A percentile compares a stretch with the other conserved stretches of the same genome.
Evolutionary conservation across 2,113 vertebrate genomes (phyloP).

Genomic region (Psittacula cyanocephala): DNA sequence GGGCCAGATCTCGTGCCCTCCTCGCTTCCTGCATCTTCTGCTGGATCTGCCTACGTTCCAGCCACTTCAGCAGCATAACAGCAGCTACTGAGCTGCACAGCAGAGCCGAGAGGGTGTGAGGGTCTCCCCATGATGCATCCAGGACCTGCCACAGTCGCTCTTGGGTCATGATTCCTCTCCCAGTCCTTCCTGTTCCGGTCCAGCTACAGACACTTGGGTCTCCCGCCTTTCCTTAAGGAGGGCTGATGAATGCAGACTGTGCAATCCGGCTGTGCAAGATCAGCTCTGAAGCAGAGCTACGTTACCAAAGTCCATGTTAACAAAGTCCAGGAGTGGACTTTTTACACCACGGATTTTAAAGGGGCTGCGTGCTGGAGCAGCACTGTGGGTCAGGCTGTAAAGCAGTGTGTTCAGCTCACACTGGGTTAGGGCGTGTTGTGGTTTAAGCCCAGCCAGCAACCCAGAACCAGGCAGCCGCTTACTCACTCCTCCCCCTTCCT

Average conservation of each 20-base stretch:
- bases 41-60: neutral
- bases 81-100: slow-evolving; percentile 24
- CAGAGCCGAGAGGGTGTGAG: neutral
- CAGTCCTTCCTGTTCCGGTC: neutral
- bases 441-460: too few relatives aligned
- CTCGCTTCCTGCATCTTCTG: slow-evolving; percentile 43
- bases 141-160: neutral
- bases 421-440: neutral
- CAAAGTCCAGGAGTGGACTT: neutral
- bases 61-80: neutral
- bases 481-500: too few relatives aligned
- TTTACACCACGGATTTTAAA: neutral
- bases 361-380: neutral
- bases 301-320: neutral
- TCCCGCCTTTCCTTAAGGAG: neutral
- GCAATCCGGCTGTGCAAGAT: neutral
- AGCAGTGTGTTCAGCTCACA: neutral
- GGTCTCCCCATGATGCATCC: neutral
- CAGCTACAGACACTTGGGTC: neutral
- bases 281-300: neutral
- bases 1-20: neutral
- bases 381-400: neutral
- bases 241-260: neutral
- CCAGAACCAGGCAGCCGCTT: too few relatives aligned
- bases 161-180: neutral